Conservation (phyloP, 2,113 vertebrate genomes). For the Falco punctatus region DNA sequence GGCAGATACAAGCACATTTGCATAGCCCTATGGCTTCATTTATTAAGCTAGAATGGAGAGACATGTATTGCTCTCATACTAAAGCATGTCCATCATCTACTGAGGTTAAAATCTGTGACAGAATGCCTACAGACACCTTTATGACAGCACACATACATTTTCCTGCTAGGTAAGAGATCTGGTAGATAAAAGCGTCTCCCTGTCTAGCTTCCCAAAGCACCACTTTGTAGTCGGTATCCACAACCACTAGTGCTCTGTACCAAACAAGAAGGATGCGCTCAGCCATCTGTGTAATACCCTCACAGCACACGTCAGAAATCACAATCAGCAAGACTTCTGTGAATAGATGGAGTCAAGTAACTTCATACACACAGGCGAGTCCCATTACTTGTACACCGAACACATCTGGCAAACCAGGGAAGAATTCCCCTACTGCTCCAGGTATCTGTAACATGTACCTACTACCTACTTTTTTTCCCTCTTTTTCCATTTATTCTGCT, state of each 20-base stretch:
- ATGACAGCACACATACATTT: not conserved
- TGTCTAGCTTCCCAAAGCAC: not conserved
- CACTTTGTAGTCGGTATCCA: not conserved
- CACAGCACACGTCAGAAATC: not conserved
- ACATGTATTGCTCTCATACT: rapidly evolving
- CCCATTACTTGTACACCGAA: not conserved
- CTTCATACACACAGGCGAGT: not conserved
- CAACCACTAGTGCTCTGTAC: rapidly evolving
- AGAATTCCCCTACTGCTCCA: not conserved
- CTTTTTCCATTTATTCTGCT: not conserved
- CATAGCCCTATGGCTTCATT: not conserved
- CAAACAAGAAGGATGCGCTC: not conserved
- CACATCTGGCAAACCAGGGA: not conserved
- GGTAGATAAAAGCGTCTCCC: no score
- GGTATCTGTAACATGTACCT: rapidly evolving
- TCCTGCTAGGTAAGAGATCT: not conserved
- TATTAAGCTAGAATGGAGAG: not conserved
- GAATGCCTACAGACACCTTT: not conserved
- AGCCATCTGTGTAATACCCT: rapidly evolving
- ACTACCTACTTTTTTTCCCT: not conserved
- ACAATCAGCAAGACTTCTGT: not conserved
- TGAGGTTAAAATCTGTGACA: no score
- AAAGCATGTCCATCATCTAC: not conserved
- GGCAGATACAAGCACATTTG: not conserved
- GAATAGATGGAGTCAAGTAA: not conserved